Evolutionary conservation across 2,113 vertebrate species (phyloP).

Genomic region (Chaetodon trifascialis): DNA sequence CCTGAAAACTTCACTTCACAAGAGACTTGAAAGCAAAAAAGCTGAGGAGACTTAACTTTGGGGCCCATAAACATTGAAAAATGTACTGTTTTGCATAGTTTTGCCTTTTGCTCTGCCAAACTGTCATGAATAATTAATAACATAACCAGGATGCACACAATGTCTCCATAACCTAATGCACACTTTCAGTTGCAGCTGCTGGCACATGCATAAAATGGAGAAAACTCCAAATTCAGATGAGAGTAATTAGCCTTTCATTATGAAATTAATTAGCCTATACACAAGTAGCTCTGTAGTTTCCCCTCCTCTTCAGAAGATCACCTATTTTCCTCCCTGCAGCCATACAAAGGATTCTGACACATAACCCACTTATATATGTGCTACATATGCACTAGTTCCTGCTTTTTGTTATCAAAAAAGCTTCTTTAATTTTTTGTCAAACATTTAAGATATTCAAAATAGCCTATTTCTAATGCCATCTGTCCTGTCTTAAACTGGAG

Average conservation of each 20-base stretch:
- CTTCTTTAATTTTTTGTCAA: no score
- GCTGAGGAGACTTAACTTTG: neutral
- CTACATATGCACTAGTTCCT: neutral
- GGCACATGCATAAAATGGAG: neutral
- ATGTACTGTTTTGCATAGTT: neutral
- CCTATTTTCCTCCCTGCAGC: neutral
- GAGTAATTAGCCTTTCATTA: neutral
- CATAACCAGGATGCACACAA: neutral
- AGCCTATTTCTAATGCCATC: no score
- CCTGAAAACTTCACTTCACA: neutral
- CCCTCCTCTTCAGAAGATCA: neutral
- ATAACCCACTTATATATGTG: neutral
- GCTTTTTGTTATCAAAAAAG: neutral
- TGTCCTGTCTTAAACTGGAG: no score
- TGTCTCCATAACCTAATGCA: neutral
- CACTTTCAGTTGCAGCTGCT: neutral
- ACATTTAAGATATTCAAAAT: no score
- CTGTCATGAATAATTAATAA: conserved; percentile 2
- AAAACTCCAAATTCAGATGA: neutral
- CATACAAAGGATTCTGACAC: neutral
- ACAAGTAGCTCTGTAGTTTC: neutral
- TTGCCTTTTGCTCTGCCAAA: neutral
- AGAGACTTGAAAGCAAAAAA: neutral
- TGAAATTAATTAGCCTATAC: neutral
- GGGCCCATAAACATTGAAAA: neutral